Percentiles rank a stretch among this genome's conserved stretches.
Conservation (phyloP, 1,140 invertebrate genomes). For the Trichonephila inaurata region DNA sequence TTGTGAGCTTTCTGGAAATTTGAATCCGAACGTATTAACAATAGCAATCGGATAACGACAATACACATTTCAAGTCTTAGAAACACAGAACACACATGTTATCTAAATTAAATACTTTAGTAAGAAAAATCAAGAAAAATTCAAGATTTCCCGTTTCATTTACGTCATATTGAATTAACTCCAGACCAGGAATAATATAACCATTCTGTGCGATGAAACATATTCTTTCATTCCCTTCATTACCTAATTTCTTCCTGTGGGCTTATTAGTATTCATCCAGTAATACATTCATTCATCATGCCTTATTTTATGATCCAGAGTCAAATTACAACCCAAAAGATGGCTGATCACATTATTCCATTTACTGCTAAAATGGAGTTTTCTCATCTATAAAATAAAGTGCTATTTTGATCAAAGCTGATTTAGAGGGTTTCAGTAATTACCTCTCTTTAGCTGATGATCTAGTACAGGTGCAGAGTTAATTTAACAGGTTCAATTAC, state of each 20-base stretch:
- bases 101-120: neutral
- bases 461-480: constrained; percentile 32
- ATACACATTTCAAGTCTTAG: neutral
- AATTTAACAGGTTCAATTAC: constrained; percentile 71
- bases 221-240: constrained; percentile 52
- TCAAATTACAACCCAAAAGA: constrained; percentile 40
- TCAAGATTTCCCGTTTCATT: neutral
- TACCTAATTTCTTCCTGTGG: constrained; percentile 37
- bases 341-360: constrained; percentile 14
- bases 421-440: constrained; percentile 49
- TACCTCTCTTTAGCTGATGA: constrained; percentile 40
- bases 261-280: constrained; percentile 56
- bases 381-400: constrained; percentile 43
- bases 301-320: constrained; percentile 22
- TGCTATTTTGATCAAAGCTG: constrained; percentile 50
- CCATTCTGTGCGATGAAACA: neutral
- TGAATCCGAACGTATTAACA: too few relatives aligned
- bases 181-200: neutral
- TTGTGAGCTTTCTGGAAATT: too few relatives aligned
- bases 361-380: constrained; percentile 35
- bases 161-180: neutral
- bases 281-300: constrained; percentile 58
- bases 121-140: neutral
- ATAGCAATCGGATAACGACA: too few relatives aligned
- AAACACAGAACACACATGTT: neutral